A percentile compares a stretch with the other conserved stretches of the same genome.
These are phyloP conservation scores for Falco biarmicus DNA, from an alignment of 2,797 vertebrate genomes.

Conservation along the genomic window DNA sequence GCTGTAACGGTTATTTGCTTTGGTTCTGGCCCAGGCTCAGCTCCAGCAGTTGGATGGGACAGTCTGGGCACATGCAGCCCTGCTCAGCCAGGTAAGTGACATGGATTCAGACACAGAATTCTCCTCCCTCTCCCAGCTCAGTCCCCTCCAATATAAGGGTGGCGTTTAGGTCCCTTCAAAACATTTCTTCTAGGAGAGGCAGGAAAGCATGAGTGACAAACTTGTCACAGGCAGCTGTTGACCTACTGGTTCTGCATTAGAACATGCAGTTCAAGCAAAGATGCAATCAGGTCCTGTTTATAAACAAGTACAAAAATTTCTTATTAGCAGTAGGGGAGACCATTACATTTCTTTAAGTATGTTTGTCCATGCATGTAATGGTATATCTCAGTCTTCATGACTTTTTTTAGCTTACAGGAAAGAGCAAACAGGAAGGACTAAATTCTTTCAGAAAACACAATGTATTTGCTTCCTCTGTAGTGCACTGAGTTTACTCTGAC, in stretches of 20 bases:
- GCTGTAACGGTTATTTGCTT: not conserved
- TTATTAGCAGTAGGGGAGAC: not conserved
- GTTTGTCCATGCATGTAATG: not conserved
- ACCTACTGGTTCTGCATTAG: not conserved
- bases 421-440: conserved; percentile 37
- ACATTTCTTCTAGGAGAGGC: not conserved
- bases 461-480: conserved; percentile 21
- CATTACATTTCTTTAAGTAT: not conserved
- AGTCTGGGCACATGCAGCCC: not conserved
- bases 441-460: conserved; percentile 51
- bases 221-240: not conserved
- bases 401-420: conserved; percentile 42
- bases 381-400: not conserved
- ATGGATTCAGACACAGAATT: not conserved
- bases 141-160: not conserved
- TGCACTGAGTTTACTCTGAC: not conserved
- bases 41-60: not conserved
- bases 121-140: not conserved
- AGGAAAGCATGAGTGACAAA: not conserved
- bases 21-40: not conserved
- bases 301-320: not conserved
- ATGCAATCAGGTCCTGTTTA: not conserved
- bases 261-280: not conserved
- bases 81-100: not conserved
- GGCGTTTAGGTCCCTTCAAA: not conserved